Base-by-base conservation (phyloP, 2,888 invertebrate genomes). In the Therioaphis trifolii region DNA sequence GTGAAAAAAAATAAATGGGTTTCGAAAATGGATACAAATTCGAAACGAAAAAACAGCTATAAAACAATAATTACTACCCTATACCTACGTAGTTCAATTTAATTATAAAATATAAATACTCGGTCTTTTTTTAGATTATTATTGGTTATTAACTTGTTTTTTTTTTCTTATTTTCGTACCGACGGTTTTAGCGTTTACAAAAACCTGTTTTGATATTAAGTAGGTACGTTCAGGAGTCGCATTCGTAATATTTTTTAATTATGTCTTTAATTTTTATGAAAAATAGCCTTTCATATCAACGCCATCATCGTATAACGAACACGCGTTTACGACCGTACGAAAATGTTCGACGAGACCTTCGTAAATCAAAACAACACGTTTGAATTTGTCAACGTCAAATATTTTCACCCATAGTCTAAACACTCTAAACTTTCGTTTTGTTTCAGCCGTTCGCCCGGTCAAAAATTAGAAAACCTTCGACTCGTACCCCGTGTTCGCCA, bases 61-160 rank as follows among this genome's bases (percentile, higher is more conserved):
- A 77, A 77, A 78, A 78, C 35, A 78, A 78, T 78, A 78, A 78
- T 78, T 78, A 78, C 78, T 55, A 78, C 78, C 66, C 66, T 68
- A 15, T n/a, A 29, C 63, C 7, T 52, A 52, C 35, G 35, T 49
- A 35, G 52, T 68, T 77, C 66, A 66, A 66, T 77, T 78, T 66
- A 66, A 77, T 77, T 66, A 66, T 66, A 68, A 52, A 52, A 78
- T 40, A 52, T 52, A 68, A 52, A 68, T 68, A 49, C 77, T 76
- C 63, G 29, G 24, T 52, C 4, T 55, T 27, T 78, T n/a, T 78
- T 78, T 78, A 66, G 68, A 78, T 68, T 68, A 18, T 52, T 52
- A 68, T 68, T 43, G 68, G 68, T 77, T 68, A 78, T 78, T 52
- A 52, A 78, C 78, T 68, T n/a, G 78, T 78, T 78, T 77, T 46